Evolutionary conservation across 2,113 vertebrate genomes (phyloP), one percentile per base, ranked within the genome.

Genomic region (Gymnocephalus cernua): DNA sequence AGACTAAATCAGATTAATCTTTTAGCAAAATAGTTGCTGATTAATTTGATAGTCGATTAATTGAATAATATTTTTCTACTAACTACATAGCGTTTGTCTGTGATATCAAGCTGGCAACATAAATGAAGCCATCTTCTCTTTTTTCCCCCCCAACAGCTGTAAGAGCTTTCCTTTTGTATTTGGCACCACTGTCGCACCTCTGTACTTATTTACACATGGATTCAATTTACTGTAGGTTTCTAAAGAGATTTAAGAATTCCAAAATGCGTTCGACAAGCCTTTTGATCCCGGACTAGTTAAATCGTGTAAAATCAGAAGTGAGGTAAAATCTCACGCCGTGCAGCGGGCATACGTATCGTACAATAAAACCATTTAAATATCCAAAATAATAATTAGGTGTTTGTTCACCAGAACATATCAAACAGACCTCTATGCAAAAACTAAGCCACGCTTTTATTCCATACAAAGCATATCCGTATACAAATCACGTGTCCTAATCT

Each of bases 401-500:
- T 74, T 64, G 14, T 47, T 79, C 57, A 61, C 45, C 44, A 73
- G 44, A 85, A 76, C 57, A 84, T 75, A 83, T 66, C 56, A 66
- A 21, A 74, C 58, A 65, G 68, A 62, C 57, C 77, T 61, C 45
- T 51, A 59, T 59, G 67, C 74, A 79, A 65, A 61, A 79, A 82
- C 58, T 57, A 73, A 80, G 74, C 58, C 69, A 18, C 27, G 25
- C 35, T 76, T 21, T 45, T 9, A 23, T 65, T 50, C 48, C 47
- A 63, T 45, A 63, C 59, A 64, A 62, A 81, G 62, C 48, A 74
- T 35, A 82, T 74, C 45, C 9, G 74, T 45, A 65, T 47, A 85
- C 67, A 87, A 87, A 83, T 87, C 62, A 75, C 25, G 85, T 71
- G 78, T 74, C 71, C 65, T 83, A 83, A 86, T 87, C 81, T 83